Percentiles rank a stretch among this genome's conserved stretches.
Conservation (phyloP, 2,113 vertebrate species). For the Dascyllus trimaculatus region DNA sequence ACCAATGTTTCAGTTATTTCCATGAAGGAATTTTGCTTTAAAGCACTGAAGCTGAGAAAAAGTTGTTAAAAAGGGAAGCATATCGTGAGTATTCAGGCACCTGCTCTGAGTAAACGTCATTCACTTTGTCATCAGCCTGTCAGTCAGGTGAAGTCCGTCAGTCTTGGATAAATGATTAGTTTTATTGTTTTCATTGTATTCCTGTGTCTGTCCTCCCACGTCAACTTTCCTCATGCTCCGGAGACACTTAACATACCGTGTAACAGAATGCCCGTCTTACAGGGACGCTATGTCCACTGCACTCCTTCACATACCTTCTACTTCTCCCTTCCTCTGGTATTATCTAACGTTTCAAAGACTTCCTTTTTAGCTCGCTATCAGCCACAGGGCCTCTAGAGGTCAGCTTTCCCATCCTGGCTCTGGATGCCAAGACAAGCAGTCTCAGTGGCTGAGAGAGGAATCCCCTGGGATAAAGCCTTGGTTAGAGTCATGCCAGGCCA, state of each 20-base stretch:
- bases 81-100: constrained; percentile 10
- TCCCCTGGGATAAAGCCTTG: constrained; percentile 64
- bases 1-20: constrained; percentile 9
- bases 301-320: constrained; percentile 65
- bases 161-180: constrained; percentile 31
- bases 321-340: constrained; percentile 69
- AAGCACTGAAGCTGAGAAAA: neutral
- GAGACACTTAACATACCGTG: constrained; percentile 67
- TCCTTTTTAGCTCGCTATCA: constrained; percentile 85
- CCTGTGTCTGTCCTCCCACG: constrained; percentile 21
- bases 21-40: constrained; percentile 3
- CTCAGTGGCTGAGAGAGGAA: constrained; percentile 68
- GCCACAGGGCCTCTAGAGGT: constrained; percentile 79
- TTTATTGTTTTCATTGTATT: constrained; percentile 31
- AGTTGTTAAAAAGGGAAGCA: neutral
- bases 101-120: constrained; percentile 27
- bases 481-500: constrained; percentile 64
- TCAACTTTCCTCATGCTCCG: constrained; percentile 17
- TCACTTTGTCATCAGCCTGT: constrained; percentile 12
- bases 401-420: constrained; percentile 73
- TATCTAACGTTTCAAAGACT: constrained; percentile 86
- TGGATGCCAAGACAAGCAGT: constrained; percentile 81
- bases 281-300: constrained; percentile 61
- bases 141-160: constrained; percentile 18
- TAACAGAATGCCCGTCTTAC: constrained; percentile 59